phyloP scores from a whole-genome alignment of 2,888 invertebrate genomes.

The Phoenoteleia sp. region DNA sequence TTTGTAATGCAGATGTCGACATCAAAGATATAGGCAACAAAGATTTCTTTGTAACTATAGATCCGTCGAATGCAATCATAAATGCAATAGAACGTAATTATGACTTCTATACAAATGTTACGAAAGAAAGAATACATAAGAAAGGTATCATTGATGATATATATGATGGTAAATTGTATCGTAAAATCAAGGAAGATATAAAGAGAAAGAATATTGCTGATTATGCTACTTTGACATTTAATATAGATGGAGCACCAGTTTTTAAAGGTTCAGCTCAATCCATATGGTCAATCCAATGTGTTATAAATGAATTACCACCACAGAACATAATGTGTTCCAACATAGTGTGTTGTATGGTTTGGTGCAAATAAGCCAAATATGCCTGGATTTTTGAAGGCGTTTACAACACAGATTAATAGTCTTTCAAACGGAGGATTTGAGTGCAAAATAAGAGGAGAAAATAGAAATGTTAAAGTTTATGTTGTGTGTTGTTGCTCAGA shows the following conservation, averaged over 20 bases:
- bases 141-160: too few relatives aligned
- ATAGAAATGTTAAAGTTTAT: background rate
- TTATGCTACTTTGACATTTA: slow-evolving; percentile 14
- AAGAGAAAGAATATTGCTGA: background rate
- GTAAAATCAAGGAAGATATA: background rate
- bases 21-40: too few relatives aligned
- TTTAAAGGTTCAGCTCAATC: background rate
- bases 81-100: too few relatives aligned
- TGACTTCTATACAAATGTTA: too few relatives aligned
- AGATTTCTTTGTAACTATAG: too few relatives aligned
- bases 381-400: slow-evolving; percentile 23
- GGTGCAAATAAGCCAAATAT: slow-evolving; percentile 30
- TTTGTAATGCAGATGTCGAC: too few relatives aligned
- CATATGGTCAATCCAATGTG: slow-evolving; percentile 19
- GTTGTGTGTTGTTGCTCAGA: slow-evolving; percentile 13
- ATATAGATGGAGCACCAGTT: background rate
- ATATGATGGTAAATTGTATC: too few relatives aligned
- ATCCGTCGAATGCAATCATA: too few relatives aligned
- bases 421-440: slow-evolving; percentile 20
- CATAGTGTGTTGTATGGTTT: slow-evolving; percentile 1
- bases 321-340: background rate
- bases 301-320: slow-evolving; percentile 15
- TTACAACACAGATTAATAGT: slow-evolving; percentile 40
- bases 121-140: too few relatives aligned
- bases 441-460: slow-evolving; percentile 29